Percentiles rank a stretch among this genome's conserved stretches.
Evolutionary conservation across 2,888 invertebrate genomes (phyloP).

Genomic region (Drosophila anomelani): DNA sequence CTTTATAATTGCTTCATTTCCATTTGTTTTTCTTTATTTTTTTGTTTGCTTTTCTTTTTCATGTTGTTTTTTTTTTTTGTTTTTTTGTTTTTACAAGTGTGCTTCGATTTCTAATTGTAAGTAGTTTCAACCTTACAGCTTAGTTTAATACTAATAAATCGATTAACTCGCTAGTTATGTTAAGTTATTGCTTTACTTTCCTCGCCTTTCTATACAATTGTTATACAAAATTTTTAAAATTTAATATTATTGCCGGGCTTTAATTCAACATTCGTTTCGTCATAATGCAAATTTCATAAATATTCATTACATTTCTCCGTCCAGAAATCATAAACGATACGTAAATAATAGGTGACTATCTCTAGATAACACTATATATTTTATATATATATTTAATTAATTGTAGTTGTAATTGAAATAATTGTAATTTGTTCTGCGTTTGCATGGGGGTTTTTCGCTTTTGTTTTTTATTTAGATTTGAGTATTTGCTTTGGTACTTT

Average conservation of each 20-base stretch:
- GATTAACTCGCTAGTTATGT: conserved; percentile 65
- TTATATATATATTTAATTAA: conserved; percentile 46
- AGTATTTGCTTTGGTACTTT: conserved; percentile 85
- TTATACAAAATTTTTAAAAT: conserved; percentile 72
- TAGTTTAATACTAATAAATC: conserved; percentile 70
- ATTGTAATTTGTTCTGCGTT: conserved; percentile 53
- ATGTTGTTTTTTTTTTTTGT: conserved; percentile 19
- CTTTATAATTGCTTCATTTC: conserved; percentile 67
- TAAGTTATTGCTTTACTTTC: conserved; percentile 73
- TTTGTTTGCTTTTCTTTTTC: conserved; percentile 22
- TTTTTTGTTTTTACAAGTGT: conserved; percentile 59
- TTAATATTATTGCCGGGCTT: conserved; percentile 76
- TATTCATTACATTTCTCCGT: conserved; percentile 41
- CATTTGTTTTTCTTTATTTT: conserved; percentile 30
- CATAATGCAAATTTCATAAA: conserved; percentile 49
- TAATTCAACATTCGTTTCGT: conserved; percentile 48
- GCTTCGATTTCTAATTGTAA: conserved; percentile 73
- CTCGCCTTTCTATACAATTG: conserved; percentile 62
- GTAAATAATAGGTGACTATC: conserved; percentile 63
- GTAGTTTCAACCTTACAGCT: conserved; percentile 74
- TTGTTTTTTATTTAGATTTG: conserved; percentile 63
- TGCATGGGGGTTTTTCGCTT: conserved; percentile 25
- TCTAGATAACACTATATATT: conserved; percentile 57
- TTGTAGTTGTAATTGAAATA: conserved; percentile 53
- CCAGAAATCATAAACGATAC: conserved; percentile 48